These are phyloP conservation scores for Ectemnius continuus DNA, from an alignment of 2,888 invertebrate genomes.

Conservation along the genomic window DNA sequence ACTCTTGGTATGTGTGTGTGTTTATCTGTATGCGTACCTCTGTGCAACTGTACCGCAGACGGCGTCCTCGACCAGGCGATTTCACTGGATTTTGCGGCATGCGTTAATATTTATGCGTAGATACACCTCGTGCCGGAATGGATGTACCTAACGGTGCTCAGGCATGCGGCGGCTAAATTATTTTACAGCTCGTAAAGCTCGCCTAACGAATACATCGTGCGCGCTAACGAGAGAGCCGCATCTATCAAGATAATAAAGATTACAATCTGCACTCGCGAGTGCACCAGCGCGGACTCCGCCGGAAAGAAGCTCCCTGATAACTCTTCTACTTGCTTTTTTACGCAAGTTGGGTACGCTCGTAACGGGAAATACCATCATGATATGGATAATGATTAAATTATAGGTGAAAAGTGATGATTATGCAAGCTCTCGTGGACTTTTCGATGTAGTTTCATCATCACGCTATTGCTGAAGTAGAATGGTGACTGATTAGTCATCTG, in stretches of 20 bases:
- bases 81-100: constrained; percentile 39
- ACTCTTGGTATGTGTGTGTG: background rate
- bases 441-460: too few species aligned
- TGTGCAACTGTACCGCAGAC: background rate
- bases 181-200: constrained; percentile 65
- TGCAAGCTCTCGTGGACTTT: background rate
- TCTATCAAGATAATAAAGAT: constrained; percentile 65
- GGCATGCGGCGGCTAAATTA: constrained; percentile 43
- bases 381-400: background rate
- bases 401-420: background rate
- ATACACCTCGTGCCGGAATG: constrained; percentile 15
- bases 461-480: too few species aligned
- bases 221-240: constrained; percentile 62
- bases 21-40: background rate
- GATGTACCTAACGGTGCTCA: constrained; percentile 45
- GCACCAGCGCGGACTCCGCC: background rate
- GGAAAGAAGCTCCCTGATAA: constrained; percentile 12
- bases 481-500: too few species aligned
- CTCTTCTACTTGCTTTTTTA: background rate
- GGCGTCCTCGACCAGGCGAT: constrained; percentile 13
- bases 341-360: too few species aligned
- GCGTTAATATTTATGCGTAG: constrained; percentile 58
- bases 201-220: constrained; percentile 57
- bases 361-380: too few species aligned
- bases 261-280: constrained; percentile 50